Conservation (phyloP, 92 coral and sea anemone species). For the Parazoanthus atlanticus region DNA sequence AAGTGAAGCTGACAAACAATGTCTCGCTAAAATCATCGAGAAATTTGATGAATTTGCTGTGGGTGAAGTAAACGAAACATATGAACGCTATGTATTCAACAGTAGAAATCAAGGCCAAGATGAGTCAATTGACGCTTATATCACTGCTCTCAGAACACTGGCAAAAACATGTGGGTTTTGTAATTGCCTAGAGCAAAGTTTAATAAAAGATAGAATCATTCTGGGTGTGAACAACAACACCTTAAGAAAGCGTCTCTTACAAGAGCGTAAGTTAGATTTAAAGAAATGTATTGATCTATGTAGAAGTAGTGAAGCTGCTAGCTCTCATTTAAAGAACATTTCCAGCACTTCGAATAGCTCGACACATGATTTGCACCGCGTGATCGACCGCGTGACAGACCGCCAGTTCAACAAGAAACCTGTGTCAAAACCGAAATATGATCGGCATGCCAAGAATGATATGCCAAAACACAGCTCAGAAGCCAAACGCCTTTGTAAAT, state of each 20-base stretch:
- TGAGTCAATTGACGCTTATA: too few relatives aligned
- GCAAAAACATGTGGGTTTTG: too few relatives aligned
- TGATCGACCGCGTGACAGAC: not conserved
- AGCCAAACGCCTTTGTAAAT: slow-evolving; percentile 18
- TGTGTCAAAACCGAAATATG: slow-evolving; percentile 4
- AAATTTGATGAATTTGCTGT: not conserved
- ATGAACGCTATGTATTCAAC: not conserved
- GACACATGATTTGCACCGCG: not conserved
- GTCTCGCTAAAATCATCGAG: not conserved
- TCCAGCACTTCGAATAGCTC: not conserved
- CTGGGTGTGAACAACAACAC: too few relatives aligned
- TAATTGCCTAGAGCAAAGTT: too few relatives aligned
- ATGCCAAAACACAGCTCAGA: not conserved
- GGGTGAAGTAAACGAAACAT: not conserved
- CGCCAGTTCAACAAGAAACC: slow-evolving; percentile 17
- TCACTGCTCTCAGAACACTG: too few relatives aligned
- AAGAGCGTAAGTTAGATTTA: not conserved
- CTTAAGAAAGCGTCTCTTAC: not conserved
- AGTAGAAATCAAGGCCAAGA: slow-evolving; percentile 7
- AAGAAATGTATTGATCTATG: slow-evolving; percentile 9
- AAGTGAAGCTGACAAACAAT: too few relatives aligned
- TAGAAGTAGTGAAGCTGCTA: not conserved
- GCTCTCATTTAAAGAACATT: not conserved
- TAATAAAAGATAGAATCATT: too few relatives aligned
- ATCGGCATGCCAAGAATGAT: not conserved